phyloP scores from a whole-genome alignment of 2,113 vertebrate genomes.

The Patagioenas fasciata region DNA sequence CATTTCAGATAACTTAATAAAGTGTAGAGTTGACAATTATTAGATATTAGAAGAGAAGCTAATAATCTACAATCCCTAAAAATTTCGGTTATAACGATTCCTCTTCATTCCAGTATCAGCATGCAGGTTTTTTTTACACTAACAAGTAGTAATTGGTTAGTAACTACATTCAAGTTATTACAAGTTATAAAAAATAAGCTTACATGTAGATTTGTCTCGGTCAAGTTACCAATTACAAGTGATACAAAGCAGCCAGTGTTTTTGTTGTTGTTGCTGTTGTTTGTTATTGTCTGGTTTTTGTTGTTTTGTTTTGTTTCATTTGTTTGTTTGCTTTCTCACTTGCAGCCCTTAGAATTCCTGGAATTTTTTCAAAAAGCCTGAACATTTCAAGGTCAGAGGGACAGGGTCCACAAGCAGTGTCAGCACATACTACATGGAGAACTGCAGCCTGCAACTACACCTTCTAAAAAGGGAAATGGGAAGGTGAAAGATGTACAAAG shows the following conservation, averaged over 20 bases:
- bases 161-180: not conserved
- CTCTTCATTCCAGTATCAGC: not conserved
- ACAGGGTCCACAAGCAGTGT: not conserved
- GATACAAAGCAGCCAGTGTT: not conserved
- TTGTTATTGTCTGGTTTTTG: too few relatives aligned
- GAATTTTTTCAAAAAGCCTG: not conserved
- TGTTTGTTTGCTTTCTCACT: not conserved
- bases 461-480: not conserved
- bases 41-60: not conserved
- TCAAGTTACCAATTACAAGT: not conserved
- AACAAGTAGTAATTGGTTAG: not conserved
- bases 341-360: not conserved
- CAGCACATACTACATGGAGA: accelerated
- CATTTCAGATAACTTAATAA: not conserved
- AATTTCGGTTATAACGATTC: not conserved
- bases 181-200: not conserved
- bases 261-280: not conserved
- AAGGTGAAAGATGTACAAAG: not conserved
- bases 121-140: not conserved
- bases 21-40: not conserved
- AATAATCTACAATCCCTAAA: not conserved
- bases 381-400: not conserved
- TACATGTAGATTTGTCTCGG: not conserved
- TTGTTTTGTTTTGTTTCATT: too few relatives aligned
- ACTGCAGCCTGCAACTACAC: not conserved